A percentile compares a stretch with the other conserved stretches of the same genome.
Conservation (phyloP, 2,113 vertebrate species). For the Aegotheles bennettii region DNA sequence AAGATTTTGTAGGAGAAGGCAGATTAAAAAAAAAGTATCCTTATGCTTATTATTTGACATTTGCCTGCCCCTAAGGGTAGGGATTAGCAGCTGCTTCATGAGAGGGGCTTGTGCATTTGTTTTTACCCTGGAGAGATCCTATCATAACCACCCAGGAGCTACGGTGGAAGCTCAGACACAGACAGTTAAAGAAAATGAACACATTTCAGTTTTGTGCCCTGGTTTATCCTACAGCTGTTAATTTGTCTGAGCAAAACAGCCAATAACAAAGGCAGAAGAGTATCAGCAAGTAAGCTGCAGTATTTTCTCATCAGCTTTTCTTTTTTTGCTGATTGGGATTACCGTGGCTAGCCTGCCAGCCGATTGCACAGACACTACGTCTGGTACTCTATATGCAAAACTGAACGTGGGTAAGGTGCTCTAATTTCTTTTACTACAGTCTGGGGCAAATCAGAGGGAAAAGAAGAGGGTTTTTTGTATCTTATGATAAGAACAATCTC, state of each 20-base stretch:
- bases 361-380: neutral
- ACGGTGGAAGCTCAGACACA: accelerated
- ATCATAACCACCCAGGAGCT: neutral
- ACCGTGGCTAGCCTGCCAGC: neutral
- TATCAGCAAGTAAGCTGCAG: neutral
- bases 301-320: neutral
- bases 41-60: neutral
- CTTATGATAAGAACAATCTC: neutral
- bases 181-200: neutral
- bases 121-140: neutral
- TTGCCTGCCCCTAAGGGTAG: neutral
- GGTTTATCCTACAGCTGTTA: neutral
- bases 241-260: neutral
- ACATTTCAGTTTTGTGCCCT: neutral
- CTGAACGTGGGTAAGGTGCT: neutral
- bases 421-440: neutral
- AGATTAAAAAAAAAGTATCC: neutral
- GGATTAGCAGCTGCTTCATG: neutral
- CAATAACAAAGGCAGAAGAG: neutral
- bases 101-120: neutral
- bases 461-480: neutral
- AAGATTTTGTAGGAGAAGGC: neutral
- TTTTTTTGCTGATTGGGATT: neutral
- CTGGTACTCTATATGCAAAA: neutral
- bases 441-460: neutral